Base-by-base conservation (phyloP, 2,888 invertebrate genomes). In the Cheilosia soror region DNA sequence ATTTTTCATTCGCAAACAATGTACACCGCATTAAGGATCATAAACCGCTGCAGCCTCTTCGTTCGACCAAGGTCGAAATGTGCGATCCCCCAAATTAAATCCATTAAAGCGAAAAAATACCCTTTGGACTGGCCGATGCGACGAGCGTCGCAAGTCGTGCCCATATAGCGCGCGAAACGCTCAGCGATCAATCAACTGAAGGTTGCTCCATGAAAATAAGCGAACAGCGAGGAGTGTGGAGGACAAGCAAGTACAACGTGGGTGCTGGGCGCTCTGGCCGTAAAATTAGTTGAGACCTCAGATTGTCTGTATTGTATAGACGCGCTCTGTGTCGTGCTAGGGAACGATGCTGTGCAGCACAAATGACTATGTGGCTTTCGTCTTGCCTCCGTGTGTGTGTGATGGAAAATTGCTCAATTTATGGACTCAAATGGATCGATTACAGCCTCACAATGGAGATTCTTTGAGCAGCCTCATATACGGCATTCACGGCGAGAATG, bases 341-440 rank as follows among this genome's bases (percentile, higher is more conserved):
- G 66, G 66, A 82, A 77, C 82, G 77, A 82, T 77, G 65, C 57
- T 69, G 76, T 20, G 51, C 53, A 20, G 66, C 83, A 79, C 83
- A 83, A 83, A 83, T 84, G 73, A 84, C 75, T 20, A 20, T 20
- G 20, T 20, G 20, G 20, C 20, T 47, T 15, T 5, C 9, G 37
- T 83, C 62, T 27, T 15, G 11, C 1, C 7, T 7, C 29, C n/a
- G 29, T 33, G 9, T 44, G 27, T 57, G 72, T 42, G 53, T 75
- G 77, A 81, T 81, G 81, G 85, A 85, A 85, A 85, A 85, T 81
- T 85, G 85, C 85, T 85, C 80, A 81, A 85, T 85, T 85, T 85
- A 85, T 85, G 68, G 72, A 85, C 85, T 77, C 76, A 85, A 85
- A 85, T 81, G 85, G 81, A 85, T 85, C 85, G 85, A 85, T 85